phyloP scores from a whole-genome alignment of 2,113 vertebrate species.

The Ceyx cyanopectus region DNA sequence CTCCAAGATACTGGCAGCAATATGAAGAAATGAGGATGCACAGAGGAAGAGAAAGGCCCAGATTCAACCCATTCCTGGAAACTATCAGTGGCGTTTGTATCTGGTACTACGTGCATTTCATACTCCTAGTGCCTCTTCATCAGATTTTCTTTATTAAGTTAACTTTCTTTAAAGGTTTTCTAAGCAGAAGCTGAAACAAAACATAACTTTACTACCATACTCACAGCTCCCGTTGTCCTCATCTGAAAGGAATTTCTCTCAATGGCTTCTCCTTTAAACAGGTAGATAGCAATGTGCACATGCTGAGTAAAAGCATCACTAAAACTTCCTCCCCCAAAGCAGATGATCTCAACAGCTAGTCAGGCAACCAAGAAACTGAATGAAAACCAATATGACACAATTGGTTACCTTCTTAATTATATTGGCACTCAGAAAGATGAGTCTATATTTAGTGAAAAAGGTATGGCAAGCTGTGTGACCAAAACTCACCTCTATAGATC shows the following conservation, averaged over 20 bases:
- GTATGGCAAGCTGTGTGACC: not conserved
- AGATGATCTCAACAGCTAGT: not conserved
- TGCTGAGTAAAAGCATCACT: not conserved
- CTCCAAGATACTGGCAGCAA: not conserved
- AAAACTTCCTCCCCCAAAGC: not conserved
- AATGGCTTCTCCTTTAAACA: not conserved
- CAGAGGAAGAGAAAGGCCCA: not conserved
- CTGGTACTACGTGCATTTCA: accelerated
- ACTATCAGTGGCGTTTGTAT: not conserved
- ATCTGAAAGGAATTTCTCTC: not conserved
- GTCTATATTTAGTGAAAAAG: not conserved
- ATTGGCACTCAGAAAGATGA: not conserved
- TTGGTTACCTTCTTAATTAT: not conserved
- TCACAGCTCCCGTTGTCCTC: not conserved
- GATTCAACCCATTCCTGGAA: not conserved
- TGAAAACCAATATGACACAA: not conserved
- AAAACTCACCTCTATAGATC: not conserved
- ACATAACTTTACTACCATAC: not conserved
- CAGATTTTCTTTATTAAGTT: not conserved
- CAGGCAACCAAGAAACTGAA: not conserved
- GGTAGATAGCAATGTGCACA: too few species aligned
- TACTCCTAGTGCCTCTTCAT: not conserved
- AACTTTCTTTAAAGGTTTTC: not conserved
- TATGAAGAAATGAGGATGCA: not conserved
- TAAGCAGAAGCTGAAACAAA: not conserved